phyloP scores from a whole-genome alignment of 2,113 vertebrate genomes.

The Callionymus lyra region DNA sequence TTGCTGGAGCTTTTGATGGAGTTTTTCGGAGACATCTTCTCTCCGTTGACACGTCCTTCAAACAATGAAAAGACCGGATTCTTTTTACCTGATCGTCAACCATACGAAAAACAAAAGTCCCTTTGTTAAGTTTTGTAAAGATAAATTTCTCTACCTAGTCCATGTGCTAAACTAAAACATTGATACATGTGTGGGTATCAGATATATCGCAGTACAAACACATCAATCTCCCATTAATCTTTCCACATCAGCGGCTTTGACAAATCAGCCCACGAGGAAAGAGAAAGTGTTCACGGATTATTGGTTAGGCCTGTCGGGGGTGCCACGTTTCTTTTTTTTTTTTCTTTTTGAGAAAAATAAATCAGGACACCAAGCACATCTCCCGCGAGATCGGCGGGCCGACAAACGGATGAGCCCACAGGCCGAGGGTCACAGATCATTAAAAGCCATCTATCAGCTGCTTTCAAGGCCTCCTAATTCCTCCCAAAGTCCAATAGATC shows the following conservation, averaged over 20 bases:
- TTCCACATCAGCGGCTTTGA: constrained; percentile 47
- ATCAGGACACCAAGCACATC: constrained; percentile 90
- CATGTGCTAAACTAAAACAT: too few species aligned
- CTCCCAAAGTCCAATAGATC: constrained; percentile 99
- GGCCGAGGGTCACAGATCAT: constrained; percentile 96
- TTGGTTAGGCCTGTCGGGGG: constrained; percentile 35
- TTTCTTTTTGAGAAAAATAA: constrained; percentile 59
- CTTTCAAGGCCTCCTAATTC: constrained; percentile 96
- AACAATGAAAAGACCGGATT: constrained; percentile 33
- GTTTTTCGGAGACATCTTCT: constrained; percentile 67
- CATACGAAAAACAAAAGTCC: too few species aligned
- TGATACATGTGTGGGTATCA: constrained; percentile 37
- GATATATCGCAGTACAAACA: constrained; percentile 36
- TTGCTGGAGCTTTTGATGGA: constrained; percentile 75
- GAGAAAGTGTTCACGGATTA: constrained; percentile 42
- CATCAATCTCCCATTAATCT: constrained; percentile 42
- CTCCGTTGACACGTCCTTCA: constrained; percentile 45
- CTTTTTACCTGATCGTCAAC: constrained; percentile 43
- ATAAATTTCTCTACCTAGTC: too few species aligned
- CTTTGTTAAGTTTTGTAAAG: too few species aligned
- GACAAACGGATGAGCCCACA: constrained; percentile 91
- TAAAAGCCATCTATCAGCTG: constrained; percentile 99
- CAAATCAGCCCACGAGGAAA: constrained; percentile 39
- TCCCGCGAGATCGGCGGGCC: constrained; percentile 87
- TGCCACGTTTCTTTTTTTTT: constrained; percentile 67